Evolutionary conservation across 92 coral and sea anemone species (phyloP).

Genomic region (Phenganax stokvisi): DNA sequence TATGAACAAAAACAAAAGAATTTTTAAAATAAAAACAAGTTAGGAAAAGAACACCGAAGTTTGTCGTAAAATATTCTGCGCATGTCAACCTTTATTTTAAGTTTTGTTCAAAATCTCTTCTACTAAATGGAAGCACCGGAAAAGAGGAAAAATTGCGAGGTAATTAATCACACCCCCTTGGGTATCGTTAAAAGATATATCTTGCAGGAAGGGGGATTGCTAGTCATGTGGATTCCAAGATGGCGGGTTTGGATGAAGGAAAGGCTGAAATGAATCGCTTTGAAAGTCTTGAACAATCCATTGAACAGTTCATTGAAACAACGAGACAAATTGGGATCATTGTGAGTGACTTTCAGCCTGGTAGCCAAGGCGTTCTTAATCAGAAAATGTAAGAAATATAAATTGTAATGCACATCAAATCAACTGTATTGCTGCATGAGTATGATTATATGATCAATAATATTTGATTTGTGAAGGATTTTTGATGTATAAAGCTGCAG

Average conservation of each 20-base stretch:
- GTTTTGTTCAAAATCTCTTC: not conserved
- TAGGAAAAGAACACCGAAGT: not conserved
- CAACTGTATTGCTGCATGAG: not conserved
- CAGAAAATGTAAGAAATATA: slow-evolving; percentile 82
- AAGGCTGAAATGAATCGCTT: slow-evolving; percentile 57
- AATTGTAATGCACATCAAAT: not conserved
- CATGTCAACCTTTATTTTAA: not conserved
- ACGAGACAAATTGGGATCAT: slow-evolving; percentile 97
- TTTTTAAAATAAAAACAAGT: not conserved
- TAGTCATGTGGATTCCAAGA: slow-evolving; percentile 1
- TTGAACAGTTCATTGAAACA: slow-evolving; percentile 95
- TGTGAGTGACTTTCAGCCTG: slow-evolving; percentile 98
- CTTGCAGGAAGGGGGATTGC: not conserved
- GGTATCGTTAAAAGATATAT: not conserved
- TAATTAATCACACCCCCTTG: not conserved
- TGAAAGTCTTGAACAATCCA: slow-evolving; percentile 91
- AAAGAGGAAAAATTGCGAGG: too few species aligned
- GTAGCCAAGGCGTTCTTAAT: slow-evolving; percentile 97
- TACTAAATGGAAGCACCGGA: not conserved
- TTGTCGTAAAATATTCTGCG: slow-evolving; percentile 1
- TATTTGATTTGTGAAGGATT: not conserved
- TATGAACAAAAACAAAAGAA: not conserved
- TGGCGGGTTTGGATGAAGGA: slow-evolving; percentile 30
- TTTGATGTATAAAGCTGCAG: too few species aligned
- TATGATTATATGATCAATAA: not conserved